Evolutionary conservation across 2,888 invertebrate species (phyloP).

Genomic region (Holacanthella duospinosa): DNA sequence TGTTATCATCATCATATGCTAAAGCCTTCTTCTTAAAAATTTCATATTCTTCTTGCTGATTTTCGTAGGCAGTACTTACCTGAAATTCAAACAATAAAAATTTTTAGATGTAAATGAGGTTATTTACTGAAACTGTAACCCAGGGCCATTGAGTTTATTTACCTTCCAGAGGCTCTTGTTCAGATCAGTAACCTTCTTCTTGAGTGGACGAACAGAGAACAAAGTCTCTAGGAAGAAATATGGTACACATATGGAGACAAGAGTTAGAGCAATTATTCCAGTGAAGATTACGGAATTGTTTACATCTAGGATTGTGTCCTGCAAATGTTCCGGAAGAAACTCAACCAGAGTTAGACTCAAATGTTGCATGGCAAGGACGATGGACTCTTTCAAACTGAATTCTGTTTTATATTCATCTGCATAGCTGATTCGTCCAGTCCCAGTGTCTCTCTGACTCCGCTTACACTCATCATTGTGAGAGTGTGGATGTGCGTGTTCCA

Average conservation of each 20-base stretch:
- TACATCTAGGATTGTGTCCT: slow-evolving; percentile 36
- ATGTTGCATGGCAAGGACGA: slow-evolving; percentile 31
- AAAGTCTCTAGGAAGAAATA: slow-evolving; percentile 34
- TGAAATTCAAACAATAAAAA: slow-evolving; percentile 12
- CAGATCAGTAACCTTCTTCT: slow-evolving; percentile 35
- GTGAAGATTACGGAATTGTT: slow-evolving; percentile 36
- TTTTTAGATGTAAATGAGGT: not conserved
- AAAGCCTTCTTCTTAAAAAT: slow-evolving; percentile 36
- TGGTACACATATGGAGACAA: slow-evolving; percentile 37
- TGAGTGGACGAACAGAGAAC: slow-evolving; percentile 28
- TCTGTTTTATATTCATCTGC: not conserved
- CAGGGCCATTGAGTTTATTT: not conserved
- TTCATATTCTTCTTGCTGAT: slow-evolving; percentile 37
- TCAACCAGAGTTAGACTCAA: slow-evolving; percentile 32
- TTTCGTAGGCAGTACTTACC: slow-evolving; percentile 36
- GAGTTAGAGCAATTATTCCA: slow-evolving; percentile 36
- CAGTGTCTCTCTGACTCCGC: not conserved
- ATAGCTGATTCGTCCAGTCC: not conserved
- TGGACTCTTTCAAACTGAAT: slow-evolving; percentile 5
- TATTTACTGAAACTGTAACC: no score
- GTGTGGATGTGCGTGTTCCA: not conserved
- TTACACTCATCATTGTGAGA: not conserved
- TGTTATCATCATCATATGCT: slow-evolving; percentile 34
- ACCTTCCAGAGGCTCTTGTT: slow-evolving; percentile 37
- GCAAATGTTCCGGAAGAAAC: slow-evolving; percentile 36